A percentile compares a stretch with the other conserved stretches of the same genome.
phyloP scores from a whole-genome alignment of 2,113 vertebrate species.

The Tonatia bakeri region DNA sequence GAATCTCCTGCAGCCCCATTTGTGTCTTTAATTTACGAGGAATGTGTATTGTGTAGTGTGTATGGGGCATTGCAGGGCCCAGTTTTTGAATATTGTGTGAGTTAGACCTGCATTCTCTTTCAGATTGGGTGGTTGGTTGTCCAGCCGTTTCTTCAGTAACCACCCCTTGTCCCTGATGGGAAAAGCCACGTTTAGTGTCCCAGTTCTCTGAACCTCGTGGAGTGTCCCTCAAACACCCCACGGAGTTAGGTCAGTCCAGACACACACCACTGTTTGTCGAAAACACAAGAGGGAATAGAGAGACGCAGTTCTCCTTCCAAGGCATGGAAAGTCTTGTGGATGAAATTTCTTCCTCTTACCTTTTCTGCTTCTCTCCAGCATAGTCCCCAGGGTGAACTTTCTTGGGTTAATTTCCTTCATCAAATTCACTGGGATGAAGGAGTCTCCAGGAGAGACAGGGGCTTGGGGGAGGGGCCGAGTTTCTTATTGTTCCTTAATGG shows the following conservation, averaged over 20 bases:
- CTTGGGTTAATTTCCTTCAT: background rate
- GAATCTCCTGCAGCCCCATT: fast-evolving
- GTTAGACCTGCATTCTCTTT: background rate
- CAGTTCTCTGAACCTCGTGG: background rate
- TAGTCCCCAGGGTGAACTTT: background rate
- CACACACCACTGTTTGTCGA: background rate
- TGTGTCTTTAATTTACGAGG: background rate
- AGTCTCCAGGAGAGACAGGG: background rate
- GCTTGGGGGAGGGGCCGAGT: background rate
- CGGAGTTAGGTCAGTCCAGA: background rate
- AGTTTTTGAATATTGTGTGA: background rate
- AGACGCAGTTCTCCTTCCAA: background rate
- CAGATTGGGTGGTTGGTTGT: background rate
- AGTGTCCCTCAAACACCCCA: fast-evolving
- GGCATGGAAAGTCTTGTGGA: background rate
- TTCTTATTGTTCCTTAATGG: background rate
- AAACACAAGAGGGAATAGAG: background rate
- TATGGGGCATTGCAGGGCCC: too few relatives aligned
- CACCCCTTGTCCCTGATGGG: background rate
- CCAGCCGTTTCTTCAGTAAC: background rate
- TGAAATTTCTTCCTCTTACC: background rate
- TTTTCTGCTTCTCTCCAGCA: background rate
- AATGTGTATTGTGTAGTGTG: background rate
- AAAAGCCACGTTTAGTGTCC: background rate
- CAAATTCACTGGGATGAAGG: background rate